phyloP scores from a whole-genome alignment of 2,113 vertebrate genomes.

The Prunella himalayana region DNA sequence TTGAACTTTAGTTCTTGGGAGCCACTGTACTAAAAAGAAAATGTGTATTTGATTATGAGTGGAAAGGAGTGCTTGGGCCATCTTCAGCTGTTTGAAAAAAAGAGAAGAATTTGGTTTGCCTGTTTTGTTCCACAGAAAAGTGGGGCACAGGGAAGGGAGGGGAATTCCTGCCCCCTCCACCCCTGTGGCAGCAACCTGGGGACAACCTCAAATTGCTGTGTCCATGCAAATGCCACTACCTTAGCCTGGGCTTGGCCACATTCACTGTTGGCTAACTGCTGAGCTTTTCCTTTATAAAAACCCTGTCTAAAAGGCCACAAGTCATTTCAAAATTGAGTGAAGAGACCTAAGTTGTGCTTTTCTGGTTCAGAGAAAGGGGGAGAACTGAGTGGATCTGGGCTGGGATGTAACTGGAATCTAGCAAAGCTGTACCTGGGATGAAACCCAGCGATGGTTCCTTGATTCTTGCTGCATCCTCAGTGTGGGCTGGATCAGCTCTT shows the following conservation, averaged over 20 bases:
- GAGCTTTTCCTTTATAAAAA: neutral
- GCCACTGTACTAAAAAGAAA: neutral
- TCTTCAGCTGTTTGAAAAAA: neutral
- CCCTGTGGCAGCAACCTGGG: neutral
- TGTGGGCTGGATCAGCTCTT: neutral
- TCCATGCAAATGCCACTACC: neutral
- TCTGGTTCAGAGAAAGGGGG: neutral
- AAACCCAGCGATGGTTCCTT: neutral
- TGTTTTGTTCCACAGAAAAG: neutral
- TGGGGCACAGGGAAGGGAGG: neutral
- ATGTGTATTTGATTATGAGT: slow-evolving; percentile 9
- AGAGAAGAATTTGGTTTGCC: neutral
- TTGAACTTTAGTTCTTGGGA: slow-evolving; percentile 1
- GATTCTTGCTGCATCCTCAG: neutral
- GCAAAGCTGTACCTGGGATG: neutral
- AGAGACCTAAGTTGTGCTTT: neutral
- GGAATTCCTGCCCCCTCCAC: neutral
- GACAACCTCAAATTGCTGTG: neutral
- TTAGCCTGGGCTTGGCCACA: neutral
- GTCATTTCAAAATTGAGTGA: neutral
- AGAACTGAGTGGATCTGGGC: neutral
- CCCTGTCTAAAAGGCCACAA: neutral
- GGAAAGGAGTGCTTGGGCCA: neutral
- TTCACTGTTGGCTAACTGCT: neutral
- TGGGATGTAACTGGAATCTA: neutral